A percentile compares a stretch with the other conserved stretches of the same genome.
Conservation (phyloP, 2,888 invertebrate genomes). For the Trichopoda pennipes region DNA sequence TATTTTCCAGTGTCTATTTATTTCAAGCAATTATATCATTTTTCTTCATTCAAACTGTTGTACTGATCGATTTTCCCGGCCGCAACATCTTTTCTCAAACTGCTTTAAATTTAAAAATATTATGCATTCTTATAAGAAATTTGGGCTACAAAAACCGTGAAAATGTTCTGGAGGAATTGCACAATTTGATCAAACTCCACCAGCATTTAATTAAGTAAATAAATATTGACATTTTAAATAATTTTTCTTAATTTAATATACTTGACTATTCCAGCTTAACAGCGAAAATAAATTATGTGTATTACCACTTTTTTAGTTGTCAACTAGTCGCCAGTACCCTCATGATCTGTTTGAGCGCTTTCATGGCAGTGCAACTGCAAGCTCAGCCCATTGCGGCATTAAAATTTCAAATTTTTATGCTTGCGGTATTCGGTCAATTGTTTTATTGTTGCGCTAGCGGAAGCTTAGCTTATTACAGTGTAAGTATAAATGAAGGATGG, state of each 20-base stretch:
- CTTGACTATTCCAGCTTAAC: conserved; percentile 65
- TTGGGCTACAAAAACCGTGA: conserved; percentile 50
- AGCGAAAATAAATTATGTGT: conserved; percentile 71
- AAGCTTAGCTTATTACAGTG: conserved; percentile 73
- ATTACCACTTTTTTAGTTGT: conserved; percentile 72
- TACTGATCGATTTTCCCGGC: conserved; percentile 73
- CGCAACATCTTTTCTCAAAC: conserved; percentile 72
- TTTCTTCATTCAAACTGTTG: conserved; percentile 71
- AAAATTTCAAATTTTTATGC: conserved; percentile 75
- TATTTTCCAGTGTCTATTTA: conserved; percentile 68
- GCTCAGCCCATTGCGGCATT: conserved; percentile 73
- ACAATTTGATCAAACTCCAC: conserved; percentile 72
- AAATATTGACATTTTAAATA: neutral
- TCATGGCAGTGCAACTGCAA: conserved; percentile 73
- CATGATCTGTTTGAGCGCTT: conserved; percentile 76
- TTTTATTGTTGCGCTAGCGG: conserved; percentile 76
- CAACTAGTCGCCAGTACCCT: conserved; percentile 76
- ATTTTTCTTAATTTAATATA: neutral
- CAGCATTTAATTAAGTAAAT: conserved; percentile 75
- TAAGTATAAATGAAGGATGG: conserved; percentile 59
- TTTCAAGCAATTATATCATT: conserved; percentile 71
- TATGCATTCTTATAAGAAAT: conserved; percentile 73
- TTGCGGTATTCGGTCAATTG: conserved; percentile 74
- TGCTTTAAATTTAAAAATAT: conserved; percentile 73
- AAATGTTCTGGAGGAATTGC: conserved; percentile 67